Evolutionary conservation across 2,113 vertebrate species (phyloP), one percentile per base, ranked within the genome.

Genomic region (Eulemur macaco): DNA sequence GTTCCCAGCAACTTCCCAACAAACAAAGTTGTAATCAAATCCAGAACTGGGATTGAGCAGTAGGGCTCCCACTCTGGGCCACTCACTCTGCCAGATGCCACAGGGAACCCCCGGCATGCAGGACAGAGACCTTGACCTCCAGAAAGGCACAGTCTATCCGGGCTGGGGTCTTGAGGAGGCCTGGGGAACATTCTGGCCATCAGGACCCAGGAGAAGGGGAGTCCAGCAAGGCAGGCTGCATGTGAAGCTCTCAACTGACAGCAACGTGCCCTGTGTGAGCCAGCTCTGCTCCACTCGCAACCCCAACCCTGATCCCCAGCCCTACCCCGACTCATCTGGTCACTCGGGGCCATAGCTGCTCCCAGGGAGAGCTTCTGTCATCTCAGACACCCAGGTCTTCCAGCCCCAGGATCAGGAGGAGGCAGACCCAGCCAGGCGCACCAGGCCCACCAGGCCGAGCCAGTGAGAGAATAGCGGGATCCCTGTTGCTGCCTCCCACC

Each of bases 1-100:
- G 88, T 87, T 92, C 64, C 88, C 47, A 89, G 68, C 71, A 78
- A 94, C 81, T 76, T 96, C 64, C 74, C 89, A 95, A 80, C 78
- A 93, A 96, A 95, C 74, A 91, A 82, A 95, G 80, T 52, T 81
- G 68, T 93, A 93, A 98, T 96, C 87, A 94, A 93, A 93, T 87
- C 96, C 96, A 98, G 95, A 94, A 52, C 95, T 21, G 3, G 4
- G 21, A 63, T 14, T 17, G 54, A 42, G n/a, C 15, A 45, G 31
- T 8, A 52, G 74, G 77, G 29, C 52, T 42, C 31, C 50, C 74
- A 60, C 88, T 60, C 63, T 15, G 5, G 39, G 86, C 91, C 6
- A 3, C 34, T 71, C 25, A 14, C 68, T 93, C 60, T 84, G 80
- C 91, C 87, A 80, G 83, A 82, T 80, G 85, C 42, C 58, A 34